Evolutionary conservation across 2,113 vertebrate species (phyloP), one percentile per base, ranked within the genome.

Genomic region (Acanthisitta chloris): DNA sequence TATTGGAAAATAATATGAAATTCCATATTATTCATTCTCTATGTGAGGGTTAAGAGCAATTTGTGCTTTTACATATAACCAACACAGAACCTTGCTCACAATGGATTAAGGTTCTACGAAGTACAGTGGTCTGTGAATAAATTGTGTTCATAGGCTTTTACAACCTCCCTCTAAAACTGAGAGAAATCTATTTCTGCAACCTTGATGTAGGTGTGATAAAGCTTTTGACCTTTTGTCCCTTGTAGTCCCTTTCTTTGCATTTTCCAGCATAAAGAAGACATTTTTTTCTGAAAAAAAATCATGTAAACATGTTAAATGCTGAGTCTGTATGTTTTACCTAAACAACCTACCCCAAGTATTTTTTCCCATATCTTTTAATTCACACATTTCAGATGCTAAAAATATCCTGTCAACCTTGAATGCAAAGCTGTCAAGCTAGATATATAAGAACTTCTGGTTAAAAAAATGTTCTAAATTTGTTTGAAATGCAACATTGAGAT

Each of bases 351-450:
- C 13, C 36, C 58, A 87, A 96, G 78, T 61, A 96, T 36, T 74
- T 92, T 92, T 96, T 85, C 48, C n/a, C n/a, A 80, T 18, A 91
- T 91, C 49, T 93, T 97, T 96, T 92, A 77, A 69, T 66, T 78
- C 91, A 94, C 83, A 91, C 81, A 91, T 90, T 95, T 84, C 34
- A 77, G 48, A 89, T 71, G 76, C 83, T 96, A 97, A 98, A 98
- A 97, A 95, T 96, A 96, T 70, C 81, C 48, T 88, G 82, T 96
- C 94, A 97, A 96, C 94, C 96, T 92, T 96, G 91, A 96, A 92
- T 77, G 77, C 93, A 95, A 97, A 96, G 74, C 90, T 97, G 85
- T 97, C 95, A 97, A 90, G 92, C 42, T 67, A 95, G 64, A 96
- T 87, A 94, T 48, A 76, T 92, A 94, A 97, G 85, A 93, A 88